phyloP scores from a whole-genome alignment of 1,140 invertebrate genomes.

The Parasteatoda tepidariorum region DNA sequence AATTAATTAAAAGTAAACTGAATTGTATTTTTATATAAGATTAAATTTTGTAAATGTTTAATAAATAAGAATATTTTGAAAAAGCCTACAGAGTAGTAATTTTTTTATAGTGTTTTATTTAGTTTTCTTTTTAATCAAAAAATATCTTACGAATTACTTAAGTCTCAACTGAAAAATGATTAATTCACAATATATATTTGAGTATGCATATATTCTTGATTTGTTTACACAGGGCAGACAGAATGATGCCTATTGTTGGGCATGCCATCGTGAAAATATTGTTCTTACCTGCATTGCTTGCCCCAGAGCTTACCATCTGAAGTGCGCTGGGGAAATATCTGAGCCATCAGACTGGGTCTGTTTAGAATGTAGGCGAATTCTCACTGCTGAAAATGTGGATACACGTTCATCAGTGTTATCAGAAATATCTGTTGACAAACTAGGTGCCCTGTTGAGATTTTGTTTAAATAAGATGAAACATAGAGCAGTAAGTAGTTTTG shows the following conservation, averaged over 20 bases:
- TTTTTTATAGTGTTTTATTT: too few relatives aligned
- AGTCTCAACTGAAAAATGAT: too few relatives aligned
- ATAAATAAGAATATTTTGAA: too few relatives aligned
- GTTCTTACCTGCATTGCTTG: slow-evolving; percentile 80
- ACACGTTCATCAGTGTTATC: slow-evolving; percentile 78
- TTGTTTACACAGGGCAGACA: slow-evolving; percentile 68
- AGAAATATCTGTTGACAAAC: slow-evolving; percentile 77
- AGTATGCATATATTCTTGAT: too few relatives aligned
- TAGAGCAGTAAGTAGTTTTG: slow-evolving; percentile 75
- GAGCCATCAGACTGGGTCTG: slow-evolving; percentile 82
- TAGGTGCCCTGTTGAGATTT: slow-evolving; percentile 80
- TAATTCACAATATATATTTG: too few relatives aligned
- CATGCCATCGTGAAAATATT: slow-evolving; percentile 77
- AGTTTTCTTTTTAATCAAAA: too few relatives aligned
- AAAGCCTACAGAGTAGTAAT: too few relatives aligned
- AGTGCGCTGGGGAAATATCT: slow-evolving; percentile 71
- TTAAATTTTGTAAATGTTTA: too few relatives aligned
- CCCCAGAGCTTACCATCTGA: slow-evolving; percentile 85
- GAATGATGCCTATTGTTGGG: slow-evolving; percentile 88
- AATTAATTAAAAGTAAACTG: too few relatives aligned
- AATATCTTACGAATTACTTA: too few relatives aligned
- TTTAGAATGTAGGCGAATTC: slow-evolving; percentile 83
- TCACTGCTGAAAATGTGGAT: slow-evolving; percentile 83
- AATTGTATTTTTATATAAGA: too few relatives aligned
- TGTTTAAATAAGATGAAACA: slow-evolving; percentile 80